phyloP scores from a whole-genome alignment of 1,140 invertebrate genomes.

The Lethrus apterus region DNA sequence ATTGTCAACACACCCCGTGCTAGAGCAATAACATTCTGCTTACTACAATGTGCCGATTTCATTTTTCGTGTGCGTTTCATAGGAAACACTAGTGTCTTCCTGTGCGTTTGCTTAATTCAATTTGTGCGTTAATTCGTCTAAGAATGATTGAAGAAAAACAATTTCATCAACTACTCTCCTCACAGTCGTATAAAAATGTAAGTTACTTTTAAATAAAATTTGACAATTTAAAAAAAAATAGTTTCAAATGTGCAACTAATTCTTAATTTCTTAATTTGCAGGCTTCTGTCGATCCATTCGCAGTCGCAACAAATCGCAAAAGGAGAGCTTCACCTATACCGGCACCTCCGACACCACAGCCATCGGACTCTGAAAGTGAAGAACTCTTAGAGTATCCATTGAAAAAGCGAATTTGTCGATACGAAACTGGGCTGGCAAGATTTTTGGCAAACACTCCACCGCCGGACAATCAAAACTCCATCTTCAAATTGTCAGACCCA shows the following conservation, averaged over 20 bases:
- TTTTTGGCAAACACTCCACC: conserved; percentile 41
- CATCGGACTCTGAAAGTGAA: conserved; percentile 48
- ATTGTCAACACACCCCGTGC: conserved; percentile 22
- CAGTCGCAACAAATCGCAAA: no score
- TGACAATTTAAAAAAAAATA: conserved; percentile 21
- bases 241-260: conserved; percentile 12
- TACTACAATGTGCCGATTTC: conserved; percentile 26
- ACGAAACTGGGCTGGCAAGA: conserved; percentile 40
- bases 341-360: conserved; percentile 47
- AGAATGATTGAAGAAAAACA: conserved; percentile 13
- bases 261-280: conserved; percentile 26
- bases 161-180: conserved; percentile 50
- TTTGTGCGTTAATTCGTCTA: neutral
- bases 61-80: conserved; percentile 22
- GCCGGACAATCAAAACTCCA: conserved; percentile 23
- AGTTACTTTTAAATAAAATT: conserved; percentile 33
- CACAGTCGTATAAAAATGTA: conserved; percentile 50
- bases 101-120: no score
- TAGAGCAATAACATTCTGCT: conserved; percentile 32
- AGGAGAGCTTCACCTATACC: conserved; percentile 37
- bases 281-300: conserved; percentile 28
- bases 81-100: conserved; percentile 3
- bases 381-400: conserved; percentile 41
- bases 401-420: conserved; percentile 43
- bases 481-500: conserved; percentile 17